Evolutionary conservation across 2,797 vertebrate species (phyloP).

Genomic region (Brotula barbata): DNA sequence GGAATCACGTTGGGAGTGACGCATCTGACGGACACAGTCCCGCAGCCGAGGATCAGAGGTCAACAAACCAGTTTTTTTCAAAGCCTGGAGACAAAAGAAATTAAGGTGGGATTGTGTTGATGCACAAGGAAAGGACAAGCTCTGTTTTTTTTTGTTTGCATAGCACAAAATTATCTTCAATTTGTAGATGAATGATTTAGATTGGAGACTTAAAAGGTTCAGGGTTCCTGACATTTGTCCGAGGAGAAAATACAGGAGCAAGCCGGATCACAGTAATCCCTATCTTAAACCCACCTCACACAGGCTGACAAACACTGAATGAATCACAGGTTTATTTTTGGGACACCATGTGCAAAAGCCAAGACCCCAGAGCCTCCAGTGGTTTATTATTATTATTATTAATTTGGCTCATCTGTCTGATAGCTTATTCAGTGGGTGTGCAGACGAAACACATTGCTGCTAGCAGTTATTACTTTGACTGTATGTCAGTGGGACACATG

Average conservation of each 20-base stretch:
- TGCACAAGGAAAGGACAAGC: background rate
- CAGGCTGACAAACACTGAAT: slow-evolving; percentile 28
- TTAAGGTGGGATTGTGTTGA: background rate
- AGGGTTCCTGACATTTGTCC: slow-evolving; percentile 7
- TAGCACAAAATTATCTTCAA: too few relatives aligned
- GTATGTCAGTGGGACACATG: slow-evolving; percentile 23
- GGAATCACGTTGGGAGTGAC: slow-evolving; percentile 75
- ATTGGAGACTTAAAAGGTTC: background rate
- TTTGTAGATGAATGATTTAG: too few relatives aligned
- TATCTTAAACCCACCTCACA: slow-evolving; percentile 19
- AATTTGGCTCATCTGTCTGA: slow-evolving; percentile 33
- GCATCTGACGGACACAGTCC: slow-evolving; percentile 84
- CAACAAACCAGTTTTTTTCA: slow-evolving; percentile 86
- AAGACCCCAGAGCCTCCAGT: slow-evolving; percentile 20
- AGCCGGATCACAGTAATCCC: slow-evolving; percentile 3
- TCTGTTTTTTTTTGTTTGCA: too few relatives aligned
- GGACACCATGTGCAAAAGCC: slow-evolving; percentile 42
- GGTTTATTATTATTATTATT: background rate
- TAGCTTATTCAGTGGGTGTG: slow-evolving; percentile 22
- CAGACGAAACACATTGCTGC: slow-evolving; percentile 14
- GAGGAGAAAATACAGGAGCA: slow-evolving; percentile 20
- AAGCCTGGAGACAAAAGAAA: slow-evolving; percentile 70
- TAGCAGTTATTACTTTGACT: slow-evolving; percentile 8
- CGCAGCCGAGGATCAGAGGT: slow-evolving; percentile 88
- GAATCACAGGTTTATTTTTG: slow-evolving; percentile 60